Base-by-base conservation (phyloP, 2,888 invertebrate genomes). In the Danaus chrysippus region DNA sequence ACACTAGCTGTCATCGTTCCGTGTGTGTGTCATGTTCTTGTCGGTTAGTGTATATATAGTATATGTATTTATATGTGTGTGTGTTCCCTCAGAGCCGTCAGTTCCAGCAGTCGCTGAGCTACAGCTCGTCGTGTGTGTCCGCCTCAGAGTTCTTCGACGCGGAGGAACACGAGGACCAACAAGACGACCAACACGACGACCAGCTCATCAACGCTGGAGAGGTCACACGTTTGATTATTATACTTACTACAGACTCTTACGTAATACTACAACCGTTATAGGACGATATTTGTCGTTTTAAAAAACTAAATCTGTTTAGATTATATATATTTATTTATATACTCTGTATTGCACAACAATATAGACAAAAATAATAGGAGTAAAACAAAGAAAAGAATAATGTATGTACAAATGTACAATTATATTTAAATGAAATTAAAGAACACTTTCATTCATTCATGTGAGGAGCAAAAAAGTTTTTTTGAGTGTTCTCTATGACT, bases 81-180 rank as follows among this genome's bases (percentile, higher is more conserved):
- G 3, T 49, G 17, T 49, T 17, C 23, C 23, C 52, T 23, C 68
- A 74, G 68, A 81, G 76, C 65, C 92, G 93, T 65, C 92, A 89
- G 57, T 92, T 94, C 73, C 93, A 92, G 67, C 92, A 92, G 76
- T 94, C 94, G 0, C 83, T 94, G 54, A 95, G 95, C 78, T 94
- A 94, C 82, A 95, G 95, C 76, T 95, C 95, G 23, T 95, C 95
- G 0, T 94, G 95, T 72, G 93, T 95, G 23, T 94, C 94, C 63
- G 94, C 94, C 0, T 94, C 94, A 0, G 95, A 96, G 83, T 96
- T 96, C 87, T 96, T 95, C 79, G 96, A 96, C 82, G 96, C 96
- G 0, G 95, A 95, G 76, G 96, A 95, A 58, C 86, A 87, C 11
- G 91, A 81, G 1, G 81, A 82, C 17, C 42, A 63, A 79, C 15